phyloP scores from a whole-genome alignment of 2,888 invertebrate genomes.

The Timema podura region DNA sequence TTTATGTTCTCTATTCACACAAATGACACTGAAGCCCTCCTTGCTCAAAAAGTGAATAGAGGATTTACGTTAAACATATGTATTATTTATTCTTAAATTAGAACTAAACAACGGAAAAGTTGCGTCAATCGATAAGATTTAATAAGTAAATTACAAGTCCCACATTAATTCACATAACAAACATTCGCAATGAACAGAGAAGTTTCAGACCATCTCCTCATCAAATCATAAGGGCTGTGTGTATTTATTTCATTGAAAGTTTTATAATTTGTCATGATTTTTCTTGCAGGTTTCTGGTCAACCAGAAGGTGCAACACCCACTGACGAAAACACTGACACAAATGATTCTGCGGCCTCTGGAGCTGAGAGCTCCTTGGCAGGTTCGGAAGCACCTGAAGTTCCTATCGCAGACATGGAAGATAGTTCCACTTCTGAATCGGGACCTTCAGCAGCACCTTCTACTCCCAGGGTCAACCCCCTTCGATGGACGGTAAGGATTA shows the following conservation, averaged over 20 bases:
- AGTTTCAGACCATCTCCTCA: too few relatives aligned
- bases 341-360: slow-evolving; percentile 47
- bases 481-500: slow-evolving; percentile 58
- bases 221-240: too few relatives aligned
- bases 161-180: too few relatives aligned
- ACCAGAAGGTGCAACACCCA: slow-evolving; percentile 16
- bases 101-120: too few relatives aligned
- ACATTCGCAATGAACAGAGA: too few relatives aligned
- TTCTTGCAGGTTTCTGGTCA: slow-evolving; percentile 19
- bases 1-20: too few relatives aligned
- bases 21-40: too few relatives aligned
- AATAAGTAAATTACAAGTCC: too few relatives aligned
- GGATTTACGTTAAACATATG: too few relatives aligned
- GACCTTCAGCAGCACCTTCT: slow-evolving; percentile 39
- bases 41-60: too few relatives aligned
- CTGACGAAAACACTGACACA: slow-evolving; percentile 44
- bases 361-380: slow-evolving; percentile 46
- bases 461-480: slow-evolving; percentile 56
- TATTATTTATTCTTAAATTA: too few relatives aligned
- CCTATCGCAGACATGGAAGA: slow-evolving; percentile 44
- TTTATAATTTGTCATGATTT: background rate
- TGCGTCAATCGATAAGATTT: too few relatives aligned
- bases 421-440: slow-evolving; percentile 39
- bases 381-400: slow-evolving; percentile 39
- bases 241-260: background rate